A percentile compares a stretch with the other conserved stretches of the same genome.
Evolutionary conservation across 1,140 invertebrate genomes (phyloP).

Genomic region (Drosophila arizonae): DNA sequence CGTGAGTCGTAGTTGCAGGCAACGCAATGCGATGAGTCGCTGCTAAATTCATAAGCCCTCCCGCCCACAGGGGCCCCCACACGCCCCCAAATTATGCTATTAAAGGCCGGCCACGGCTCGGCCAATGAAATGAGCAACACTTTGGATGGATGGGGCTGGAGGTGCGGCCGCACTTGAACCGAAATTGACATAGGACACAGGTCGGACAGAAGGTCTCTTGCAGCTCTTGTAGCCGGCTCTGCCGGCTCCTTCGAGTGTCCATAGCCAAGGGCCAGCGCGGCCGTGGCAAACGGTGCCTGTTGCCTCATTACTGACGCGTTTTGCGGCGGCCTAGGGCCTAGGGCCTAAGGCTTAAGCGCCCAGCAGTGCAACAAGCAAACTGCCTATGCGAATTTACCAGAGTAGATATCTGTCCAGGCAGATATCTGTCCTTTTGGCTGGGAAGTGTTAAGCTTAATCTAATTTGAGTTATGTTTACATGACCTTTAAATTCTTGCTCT

Average conservation of each 20-base stretch:
- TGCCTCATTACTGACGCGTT: conserved; percentile 52
- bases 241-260: background rate
- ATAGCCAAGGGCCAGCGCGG: background rate
- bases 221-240: background rate
- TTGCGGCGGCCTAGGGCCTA: background rate
- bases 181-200: conserved; percentile 29
- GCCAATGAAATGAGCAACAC: conserved; percentile 11
- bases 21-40: conserved; percentile 28
- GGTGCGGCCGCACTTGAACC: conserved; percentile 13
- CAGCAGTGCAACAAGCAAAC: no score
- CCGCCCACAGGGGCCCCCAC: conserved; percentile 6
- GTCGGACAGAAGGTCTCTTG: conserved; percentile 9
- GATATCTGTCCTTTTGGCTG: no score
- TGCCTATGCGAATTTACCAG: no score
- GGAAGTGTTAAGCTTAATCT: no score
- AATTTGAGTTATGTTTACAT: background rate
- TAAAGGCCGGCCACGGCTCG: conserved; percentile 49
- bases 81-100: conserved; percentile 64
- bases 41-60: conserved; percentile 58
- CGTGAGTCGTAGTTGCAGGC: conserved; percentile 41
- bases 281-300: conserved; percentile 17
- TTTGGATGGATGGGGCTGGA: background rate
- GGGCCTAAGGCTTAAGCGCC: background rate
- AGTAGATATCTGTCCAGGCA: no score
- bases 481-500: background rate